Percentiles rank a stretch among this genome's conserved stretches.
phyloP scores from a whole-genome alignment of 2,113 vertebrate species.

The Leucopsar rothschildi region DNA sequence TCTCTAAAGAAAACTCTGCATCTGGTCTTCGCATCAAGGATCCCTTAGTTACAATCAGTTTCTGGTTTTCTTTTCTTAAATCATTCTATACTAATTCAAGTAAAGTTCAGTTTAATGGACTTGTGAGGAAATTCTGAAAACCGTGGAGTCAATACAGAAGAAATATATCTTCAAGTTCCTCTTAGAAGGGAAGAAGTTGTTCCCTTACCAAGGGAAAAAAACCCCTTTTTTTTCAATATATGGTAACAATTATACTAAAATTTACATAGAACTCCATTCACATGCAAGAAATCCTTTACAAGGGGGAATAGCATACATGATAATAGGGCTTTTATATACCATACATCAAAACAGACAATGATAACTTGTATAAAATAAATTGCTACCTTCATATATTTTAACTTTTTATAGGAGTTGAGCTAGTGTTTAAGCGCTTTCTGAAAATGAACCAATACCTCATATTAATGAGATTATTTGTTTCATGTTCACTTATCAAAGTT shows the following conservation, averaged over 20 bases:
- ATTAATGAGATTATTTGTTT: not conserved
- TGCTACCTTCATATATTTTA: not conserved
- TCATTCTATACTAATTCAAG: not conserved
- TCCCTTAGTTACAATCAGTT: not conserved
- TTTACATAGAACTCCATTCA: not conserved
- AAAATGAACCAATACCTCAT: not conserved
- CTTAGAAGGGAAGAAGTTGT: not conserved
- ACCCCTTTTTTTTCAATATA: not conserved
- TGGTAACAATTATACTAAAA: not conserved
- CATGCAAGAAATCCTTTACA: not conserved
- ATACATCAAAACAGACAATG: not conserved
- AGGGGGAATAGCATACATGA: not conserved
- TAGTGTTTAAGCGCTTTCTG: not conserved
- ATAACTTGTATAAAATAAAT: not conserved
- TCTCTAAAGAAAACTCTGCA: not conserved
- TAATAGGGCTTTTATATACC: not conserved
- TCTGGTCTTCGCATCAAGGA: not conserved
- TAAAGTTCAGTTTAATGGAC: not conserved
- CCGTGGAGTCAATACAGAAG: not conserved
- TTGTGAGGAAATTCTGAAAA: not conserved
- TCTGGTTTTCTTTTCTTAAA: not conserved
- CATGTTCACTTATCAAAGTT: not conserved
- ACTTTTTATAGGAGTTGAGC: not conserved
- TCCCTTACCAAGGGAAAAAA: not conserved
- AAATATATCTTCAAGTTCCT: not conserved